A percentile compares a stretch with the other conserved stretches of the same genome.
These are phyloP conservation scores for Serinus canaria DNA, from an alignment of 2,113 vertebrate species.

Conservation along the genomic window DNA sequence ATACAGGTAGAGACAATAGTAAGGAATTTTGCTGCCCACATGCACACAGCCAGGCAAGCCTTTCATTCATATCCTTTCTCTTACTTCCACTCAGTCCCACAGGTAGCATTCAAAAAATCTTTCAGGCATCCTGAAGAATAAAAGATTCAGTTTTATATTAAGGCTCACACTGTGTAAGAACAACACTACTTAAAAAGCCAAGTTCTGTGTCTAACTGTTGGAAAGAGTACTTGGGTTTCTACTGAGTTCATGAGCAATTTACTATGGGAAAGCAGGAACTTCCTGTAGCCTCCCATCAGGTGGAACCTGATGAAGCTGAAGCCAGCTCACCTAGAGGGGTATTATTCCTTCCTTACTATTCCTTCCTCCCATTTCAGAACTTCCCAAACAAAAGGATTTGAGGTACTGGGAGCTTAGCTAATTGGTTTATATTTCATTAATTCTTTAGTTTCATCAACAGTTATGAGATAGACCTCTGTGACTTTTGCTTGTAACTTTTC, in stretches of 20 bases:
- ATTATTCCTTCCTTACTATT: background rate
- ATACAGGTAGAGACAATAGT: background rate
- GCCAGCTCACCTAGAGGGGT: background rate
- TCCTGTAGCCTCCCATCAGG: background rate
- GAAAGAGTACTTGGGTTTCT: background rate
- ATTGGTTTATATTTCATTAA: background rate
- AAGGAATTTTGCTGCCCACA: constrained; percentile 1
- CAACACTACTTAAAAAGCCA: background rate
- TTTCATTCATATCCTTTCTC: constrained; percentile 14
- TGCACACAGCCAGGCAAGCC: background rate
- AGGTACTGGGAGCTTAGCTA: background rate
- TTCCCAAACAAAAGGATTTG: background rate
- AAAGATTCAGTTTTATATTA: background rate
- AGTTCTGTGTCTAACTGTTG: background rate
- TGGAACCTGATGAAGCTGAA: background rate
- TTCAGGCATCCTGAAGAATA: background rate
- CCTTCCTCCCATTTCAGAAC: background rate
- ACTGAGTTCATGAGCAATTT: background rate
- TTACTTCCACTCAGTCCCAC: background rate
- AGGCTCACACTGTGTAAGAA: background rate
- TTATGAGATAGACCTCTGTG: background rate
- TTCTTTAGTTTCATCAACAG: background rate
- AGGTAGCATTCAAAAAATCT: background rate
- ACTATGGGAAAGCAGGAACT: background rate
- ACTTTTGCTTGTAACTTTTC: background rate